Conservation (phyloP, 1,140 invertebrate genomes). For the Trinorchestia longiramus region DNA sequence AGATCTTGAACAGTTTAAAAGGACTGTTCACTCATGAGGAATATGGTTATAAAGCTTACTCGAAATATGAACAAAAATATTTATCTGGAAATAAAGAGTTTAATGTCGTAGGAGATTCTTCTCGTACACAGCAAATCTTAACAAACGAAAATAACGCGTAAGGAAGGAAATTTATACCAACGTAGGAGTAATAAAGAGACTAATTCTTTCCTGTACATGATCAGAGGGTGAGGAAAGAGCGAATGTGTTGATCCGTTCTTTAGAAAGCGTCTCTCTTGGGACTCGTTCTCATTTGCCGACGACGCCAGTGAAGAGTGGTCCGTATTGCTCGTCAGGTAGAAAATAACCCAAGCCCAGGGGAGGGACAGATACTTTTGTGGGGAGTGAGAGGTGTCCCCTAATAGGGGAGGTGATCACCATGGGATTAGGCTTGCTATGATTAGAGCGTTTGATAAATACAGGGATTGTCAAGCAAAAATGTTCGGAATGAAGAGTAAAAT, state of each 20-base stretch:
- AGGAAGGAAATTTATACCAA: neutral
- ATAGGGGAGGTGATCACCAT: neutral
- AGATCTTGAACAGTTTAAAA: no score
- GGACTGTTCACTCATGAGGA: no score
- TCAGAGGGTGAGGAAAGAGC: neutral
- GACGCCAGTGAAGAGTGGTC: neutral
- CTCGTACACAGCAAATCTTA: neutral
- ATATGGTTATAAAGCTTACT: no score
- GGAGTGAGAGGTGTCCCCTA: neutral
- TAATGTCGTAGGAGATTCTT: neutral
- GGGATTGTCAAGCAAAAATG: no score
- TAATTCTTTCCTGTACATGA: neutral
- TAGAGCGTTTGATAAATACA: neutral
- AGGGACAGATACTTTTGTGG: neutral
- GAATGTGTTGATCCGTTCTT: slow-evolving; percentile 35
- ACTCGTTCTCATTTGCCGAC: slow-evolving; percentile 3
- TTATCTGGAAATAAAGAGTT: no score
- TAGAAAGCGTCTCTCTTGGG: slow-evolving; percentile 10
- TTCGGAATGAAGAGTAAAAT: no score
- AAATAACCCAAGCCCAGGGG: neutral
- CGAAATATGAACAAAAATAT: no score
- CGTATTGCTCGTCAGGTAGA: slow-evolving; percentile 7
- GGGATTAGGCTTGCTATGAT: neutral
- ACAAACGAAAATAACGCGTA: neutral
- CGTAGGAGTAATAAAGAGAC: neutral